A percentile compares a stretch with the other conserved stretches of the same genome.
phyloP scores from a whole-genome alignment of 1,140 invertebrate species.

The Protaetia brevitarsis region DNA sequence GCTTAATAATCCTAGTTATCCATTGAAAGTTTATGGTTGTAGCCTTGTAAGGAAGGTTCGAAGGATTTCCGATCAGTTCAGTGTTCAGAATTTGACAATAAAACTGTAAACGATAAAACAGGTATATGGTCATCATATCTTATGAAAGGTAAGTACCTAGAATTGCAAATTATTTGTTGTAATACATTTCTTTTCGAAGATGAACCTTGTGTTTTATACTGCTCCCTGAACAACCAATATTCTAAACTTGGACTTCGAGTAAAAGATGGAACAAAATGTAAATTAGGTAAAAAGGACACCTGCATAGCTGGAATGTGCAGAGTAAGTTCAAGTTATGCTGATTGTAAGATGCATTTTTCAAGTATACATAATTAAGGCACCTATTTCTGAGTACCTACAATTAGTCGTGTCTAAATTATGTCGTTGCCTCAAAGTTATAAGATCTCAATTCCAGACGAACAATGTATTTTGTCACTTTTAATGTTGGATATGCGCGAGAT shows the following conservation, averaged over 20 bases:
- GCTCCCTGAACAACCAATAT: conserved; percentile 50
- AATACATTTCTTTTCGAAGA: too few species aligned
- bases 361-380: too few species aligned
- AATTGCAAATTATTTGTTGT: too few species aligned
- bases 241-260: conserved; percentile 42
- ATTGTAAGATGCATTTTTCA: neutral
- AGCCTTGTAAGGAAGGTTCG: conserved; percentile 41
- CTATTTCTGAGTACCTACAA: too few species aligned
- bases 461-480: too few species aligned
- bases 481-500: too few species aligned
- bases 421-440: too few species aligned
- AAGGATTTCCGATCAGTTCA: conserved; percentile 45
- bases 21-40: neutral
- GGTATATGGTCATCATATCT: conserved; percentile 43
- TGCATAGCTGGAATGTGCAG: conserved; percentile 53
- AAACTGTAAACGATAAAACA: conserved; percentile 46
- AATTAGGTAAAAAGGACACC: conserved; percentile 52
- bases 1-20: neutral
- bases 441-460: too few species aligned
- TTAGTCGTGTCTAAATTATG: too few species aligned
- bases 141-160: too few species aligned
- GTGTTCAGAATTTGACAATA: conserved; percentile 44
- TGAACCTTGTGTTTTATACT: conserved; percentile 53
- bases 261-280: conserved; percentile 53
- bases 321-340: neutral